Base-by-base conservation (phyloP, 2,888 invertebrate species). In the Eurytoma adleriae region DNA sequence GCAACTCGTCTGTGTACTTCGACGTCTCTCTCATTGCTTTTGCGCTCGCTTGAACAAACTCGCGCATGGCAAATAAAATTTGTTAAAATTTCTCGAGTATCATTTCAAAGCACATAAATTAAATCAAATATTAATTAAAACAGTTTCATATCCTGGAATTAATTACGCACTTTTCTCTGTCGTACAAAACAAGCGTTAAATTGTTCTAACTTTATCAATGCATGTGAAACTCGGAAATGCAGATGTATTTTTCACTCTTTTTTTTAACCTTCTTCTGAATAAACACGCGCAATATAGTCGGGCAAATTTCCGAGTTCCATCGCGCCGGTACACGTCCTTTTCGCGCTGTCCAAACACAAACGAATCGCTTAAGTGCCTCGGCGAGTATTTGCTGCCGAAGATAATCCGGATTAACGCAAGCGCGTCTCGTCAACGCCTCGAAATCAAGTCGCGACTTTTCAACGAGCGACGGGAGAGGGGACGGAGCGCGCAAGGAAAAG, bases 371-470 rank as follows among this genome's bases (percentile, higher is more conserved):
- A 57, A 61, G 50, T 72, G 61, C 27, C 66, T 18, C 72, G 64
- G 18, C 27, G 52, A 16, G 66, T 81, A 81, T 81, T 81, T 78
- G 71, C 78, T 27, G 73, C 18, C 74, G 54, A 69, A 78, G 78
- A 81, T 81, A 81, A 81, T 81, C 78, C 56, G 78, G 78, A 78
- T 81, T 70, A 78, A 71, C 69, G 50, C 62, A 40, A n/a, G 62
- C 30, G 50, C 20, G 66, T 14, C 48, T 66, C 75, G 79, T 75
- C 79, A 67, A 71, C 70, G 62, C 40, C 12, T 61, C 3, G 50
- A 56, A 66, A 64, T 74, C 48, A 40, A 62, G 24, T 52, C 61
- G 66, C 70, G 59, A 67, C 71, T 70, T 77, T 72, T 30, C 52
- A 30, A 48, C n/a, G 24, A 1, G 59, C 59, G 7, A 16, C 57